Base-by-base conservation (phyloP, 30 jellyfish, hydroid and myxozoan species). In the Mastigias papua region DNA sequence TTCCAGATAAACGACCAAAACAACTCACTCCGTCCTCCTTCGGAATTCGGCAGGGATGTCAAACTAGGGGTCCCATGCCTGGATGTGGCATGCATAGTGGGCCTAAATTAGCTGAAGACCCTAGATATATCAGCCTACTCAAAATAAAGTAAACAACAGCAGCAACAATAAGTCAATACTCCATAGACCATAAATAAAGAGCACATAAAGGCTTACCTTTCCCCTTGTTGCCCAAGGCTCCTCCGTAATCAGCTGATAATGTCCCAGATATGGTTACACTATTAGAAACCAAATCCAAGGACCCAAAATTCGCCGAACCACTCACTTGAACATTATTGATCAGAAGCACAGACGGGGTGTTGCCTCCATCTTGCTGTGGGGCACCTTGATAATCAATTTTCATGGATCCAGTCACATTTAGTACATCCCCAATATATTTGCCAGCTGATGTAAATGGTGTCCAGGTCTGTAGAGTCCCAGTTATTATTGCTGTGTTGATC, bases 401-500 rank as follows among this genome's bases (percentile, higher is more conserved):
- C 9, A 73, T 6, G 19, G 46, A 27, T 32, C 93, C 93, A 27
- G 87, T 33, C 11, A 84, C 81, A 27, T 0, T 26, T 22, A 84
- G 34, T 9, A 32, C 30, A 33, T 84, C 62, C 19, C 93, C 93
- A 10, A 58, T 25, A 64, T 49, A 71, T 33, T 28, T 72, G 29
- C 88, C 93, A 23, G 93, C 5, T 71, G 87, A 71, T 30, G 88
- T 60, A 27, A 84, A 84, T 32, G 93, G 93, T 8, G 82, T 71
- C 81, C 88, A 51, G 51, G 93, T 71, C 73, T 84, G 78, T 42
- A 84, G 20, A 17, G 67, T 71, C 10, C 93, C 93, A 37, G 34
- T 62, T 15, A 84, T 73, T 3, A 34, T 29, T 15, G 88, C 72
- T 27, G 73, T 34, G 54, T 72, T 71, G 28, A 84, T 60, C 20